Evolutionary conservation across 2,113 vertebrate genomes (phyloP).

Genomic region (Phaethon lepturus): DNA sequence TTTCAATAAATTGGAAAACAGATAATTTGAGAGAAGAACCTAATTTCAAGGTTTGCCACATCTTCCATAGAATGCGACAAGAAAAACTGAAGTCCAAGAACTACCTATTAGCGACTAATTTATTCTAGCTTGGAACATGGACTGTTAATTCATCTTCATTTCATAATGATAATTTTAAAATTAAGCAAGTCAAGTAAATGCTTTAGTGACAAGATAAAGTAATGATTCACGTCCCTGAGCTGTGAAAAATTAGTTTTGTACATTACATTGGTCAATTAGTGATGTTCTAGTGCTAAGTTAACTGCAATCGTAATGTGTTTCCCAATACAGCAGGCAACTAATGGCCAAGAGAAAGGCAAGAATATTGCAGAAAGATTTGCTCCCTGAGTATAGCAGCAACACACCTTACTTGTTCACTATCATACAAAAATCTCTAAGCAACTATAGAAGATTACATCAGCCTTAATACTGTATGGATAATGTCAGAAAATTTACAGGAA

Average conservation of each 20-base stretch:
- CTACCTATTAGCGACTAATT: constrained; percentile 48
- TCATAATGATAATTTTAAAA: constrained; percentile 71
- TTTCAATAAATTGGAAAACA: neutral
- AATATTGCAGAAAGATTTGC: neutral
- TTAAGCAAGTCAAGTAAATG: constrained; percentile 68
- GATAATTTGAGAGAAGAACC: neutral
- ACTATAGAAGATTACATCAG: neutral
- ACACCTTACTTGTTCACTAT: neutral
- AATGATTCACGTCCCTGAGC: constrained; percentile 63
- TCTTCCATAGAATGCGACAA: neutral
- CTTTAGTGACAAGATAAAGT: constrained; percentile 66
- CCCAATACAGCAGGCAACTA: constrained; percentile 35
- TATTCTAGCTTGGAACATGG: neutral
- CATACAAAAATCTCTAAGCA: neutral
- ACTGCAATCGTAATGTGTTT: constrained; percentile 57
- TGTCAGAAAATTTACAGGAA: neutral
- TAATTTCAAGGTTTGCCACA: neutral
- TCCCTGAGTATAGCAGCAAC: neutral
- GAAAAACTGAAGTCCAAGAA: constrained; percentile 15
- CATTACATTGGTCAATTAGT: constrained; percentile 68
- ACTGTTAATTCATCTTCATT: constrained; percentile 57
- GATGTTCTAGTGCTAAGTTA: constrained; percentile 50
- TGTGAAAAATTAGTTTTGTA: constrained; percentile 59
- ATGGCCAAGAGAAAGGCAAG: constrained; percentile 8
- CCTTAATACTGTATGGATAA: neutral